A percentile compares a stretch with the other conserved stretches of the same genome.
These are phyloP conservation scores for Cephus sareptanus DNA, from an alignment of 2,888 invertebrate genomes.

Conservation along the genomic window DNA sequence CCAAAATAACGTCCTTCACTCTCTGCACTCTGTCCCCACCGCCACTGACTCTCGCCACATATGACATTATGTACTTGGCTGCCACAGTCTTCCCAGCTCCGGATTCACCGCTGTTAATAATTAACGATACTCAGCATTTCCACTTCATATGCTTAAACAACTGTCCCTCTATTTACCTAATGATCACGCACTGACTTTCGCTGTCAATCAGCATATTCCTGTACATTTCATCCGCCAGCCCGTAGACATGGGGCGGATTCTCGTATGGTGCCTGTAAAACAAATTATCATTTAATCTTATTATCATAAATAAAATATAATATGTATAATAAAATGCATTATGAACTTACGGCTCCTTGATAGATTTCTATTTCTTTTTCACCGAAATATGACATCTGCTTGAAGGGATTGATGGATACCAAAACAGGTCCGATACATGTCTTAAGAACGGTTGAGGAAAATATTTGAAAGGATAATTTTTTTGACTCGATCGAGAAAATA, in stretches of 20 bases:
- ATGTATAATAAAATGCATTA: background rate
- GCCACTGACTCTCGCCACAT: conserved; percentile 74
- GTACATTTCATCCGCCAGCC: conserved; percentile 78
- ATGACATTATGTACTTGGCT: conserved; percentile 76
- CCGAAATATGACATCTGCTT: conserved; percentile 74
- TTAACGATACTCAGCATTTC: background rate
- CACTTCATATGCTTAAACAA: background rate
- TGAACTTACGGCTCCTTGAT: conserved; percentile 70
- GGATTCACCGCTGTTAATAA: conserved; percentile 71
- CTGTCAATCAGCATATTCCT: conserved; percentile 77
- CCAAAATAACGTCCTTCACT: conserved; percentile 75
- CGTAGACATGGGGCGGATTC: conserved; percentile 78
- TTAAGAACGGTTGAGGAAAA: conserved; percentile 62
- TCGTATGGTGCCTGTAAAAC: conserved; percentile 73
- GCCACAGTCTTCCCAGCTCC: conserved; percentile 78
- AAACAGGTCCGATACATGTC: conserved; percentile 75
- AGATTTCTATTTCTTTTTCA: conserved; percentile 72
- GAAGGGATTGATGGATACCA: conserved; percentile 75
- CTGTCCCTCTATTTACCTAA: conserved; percentile 68
- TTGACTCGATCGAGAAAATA: background rate
- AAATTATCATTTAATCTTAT: background rate
- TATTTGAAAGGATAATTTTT: conserved; percentile 6
- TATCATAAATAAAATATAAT: background rate
- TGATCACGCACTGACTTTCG: conserved; percentile 79
- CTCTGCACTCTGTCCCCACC: conserved; percentile 73